Conservation (phyloP, 2,888 invertebrate species). For the Drosophila maculinotata region DNA sequence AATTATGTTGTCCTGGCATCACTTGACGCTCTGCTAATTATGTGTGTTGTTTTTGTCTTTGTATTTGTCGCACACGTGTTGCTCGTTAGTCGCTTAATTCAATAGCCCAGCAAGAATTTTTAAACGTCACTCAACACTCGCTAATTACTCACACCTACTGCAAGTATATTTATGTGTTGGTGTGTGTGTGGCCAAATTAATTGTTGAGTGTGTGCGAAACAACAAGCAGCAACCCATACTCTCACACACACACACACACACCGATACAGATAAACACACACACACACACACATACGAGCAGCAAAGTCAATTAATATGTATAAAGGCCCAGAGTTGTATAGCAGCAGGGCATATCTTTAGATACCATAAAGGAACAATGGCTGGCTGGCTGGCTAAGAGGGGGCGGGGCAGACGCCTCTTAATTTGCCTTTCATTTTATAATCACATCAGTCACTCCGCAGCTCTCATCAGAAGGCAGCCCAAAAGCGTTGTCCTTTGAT, state of each 20-base stretch:
- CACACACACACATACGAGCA: neutral
- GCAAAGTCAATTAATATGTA: conserved; percentile 51
- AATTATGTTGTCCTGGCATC: conserved; percentile 3
- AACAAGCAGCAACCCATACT: conserved; percentile 25
- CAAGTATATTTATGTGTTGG: too few species aligned
- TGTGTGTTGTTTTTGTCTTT: neutral
- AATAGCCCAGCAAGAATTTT: conserved; percentile 52
- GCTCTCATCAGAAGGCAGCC: conserved; percentile 5
- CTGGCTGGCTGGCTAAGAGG: neutral
- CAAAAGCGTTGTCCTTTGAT: conserved; percentile 43
- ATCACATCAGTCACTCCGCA: conserved; percentile 62
- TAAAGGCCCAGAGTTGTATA: conserved; percentile 3
- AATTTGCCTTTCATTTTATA: conserved; percentile 69
- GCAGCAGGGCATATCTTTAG: conserved; percentile 14
- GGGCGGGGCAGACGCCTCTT: conserved; percentile 35
- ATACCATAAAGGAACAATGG: conserved; percentile 3
- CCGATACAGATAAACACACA: conserved; percentile 1
- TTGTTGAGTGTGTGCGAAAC: conserved; percentile 53
- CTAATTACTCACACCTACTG: too few species aligned
- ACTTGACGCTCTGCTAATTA: conserved; percentile 12
- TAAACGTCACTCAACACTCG: conserved; percentile 50
- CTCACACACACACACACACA: neutral
- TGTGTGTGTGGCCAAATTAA: conserved; percentile 49
- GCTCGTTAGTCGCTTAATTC: conserved; percentile 63
- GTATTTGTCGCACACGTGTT: conserved; percentile 50